Conservation (phyloP, 2,888 invertebrate genomes). For the Copidosoma aretas region DNA sequence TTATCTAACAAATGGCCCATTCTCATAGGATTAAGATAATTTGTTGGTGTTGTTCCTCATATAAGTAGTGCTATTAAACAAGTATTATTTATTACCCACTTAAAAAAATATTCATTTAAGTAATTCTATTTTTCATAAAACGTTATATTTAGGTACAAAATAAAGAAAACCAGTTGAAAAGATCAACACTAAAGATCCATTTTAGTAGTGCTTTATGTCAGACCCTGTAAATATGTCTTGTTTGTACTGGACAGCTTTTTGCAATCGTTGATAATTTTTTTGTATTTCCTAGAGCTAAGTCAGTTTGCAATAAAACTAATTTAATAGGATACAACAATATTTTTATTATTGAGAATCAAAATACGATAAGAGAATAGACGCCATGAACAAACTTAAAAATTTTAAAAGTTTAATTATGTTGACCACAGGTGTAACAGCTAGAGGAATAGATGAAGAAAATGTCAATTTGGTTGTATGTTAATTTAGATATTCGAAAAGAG, state of each 20-base stretch:
- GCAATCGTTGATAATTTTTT: not conserved
- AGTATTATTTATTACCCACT: slow-evolving; percentile 60
- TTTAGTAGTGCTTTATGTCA: slow-evolving; percentile 91
- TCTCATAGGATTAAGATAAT: slow-evolving; percentile 84
- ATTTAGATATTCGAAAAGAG: slow-evolving; percentile 86
- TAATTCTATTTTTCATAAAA: not conserved
- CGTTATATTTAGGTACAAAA: slow-evolving; percentile 56
- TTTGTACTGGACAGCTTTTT: not conserved
- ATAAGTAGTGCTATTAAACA: slow-evolving; percentile 72
- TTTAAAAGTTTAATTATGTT: slow-evolving; percentile 85
- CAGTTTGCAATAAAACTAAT: slow-evolving; percentile 75
- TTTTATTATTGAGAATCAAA: slow-evolving; percentile 79
- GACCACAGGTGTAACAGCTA: slow-evolving; percentile 88
- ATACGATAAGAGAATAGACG: slow-evolving; percentile 79
- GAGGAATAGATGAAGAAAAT: slow-evolving; percentile 94
- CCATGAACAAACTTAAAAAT: slow-evolving; percentile 78
- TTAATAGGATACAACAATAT: slow-evolving; percentile 79
- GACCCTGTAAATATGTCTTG: slow-evolving; percentile 64
- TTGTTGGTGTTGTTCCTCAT: slow-evolving; percentile 69
- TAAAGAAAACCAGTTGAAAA: slow-evolving; percentile 71
- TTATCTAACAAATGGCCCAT: slow-evolving; percentile 76
- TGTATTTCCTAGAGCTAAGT: slow-evolving; percentile 72
- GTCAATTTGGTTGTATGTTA: slow-evolving; percentile 93
- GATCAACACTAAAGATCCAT: slow-evolving; percentile 75
- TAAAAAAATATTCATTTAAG: too few relatives aligned